Evolutionary conservation across 2,113 vertebrate species (phyloP).

Genomic region (Atherinomorus stipes): DNA sequence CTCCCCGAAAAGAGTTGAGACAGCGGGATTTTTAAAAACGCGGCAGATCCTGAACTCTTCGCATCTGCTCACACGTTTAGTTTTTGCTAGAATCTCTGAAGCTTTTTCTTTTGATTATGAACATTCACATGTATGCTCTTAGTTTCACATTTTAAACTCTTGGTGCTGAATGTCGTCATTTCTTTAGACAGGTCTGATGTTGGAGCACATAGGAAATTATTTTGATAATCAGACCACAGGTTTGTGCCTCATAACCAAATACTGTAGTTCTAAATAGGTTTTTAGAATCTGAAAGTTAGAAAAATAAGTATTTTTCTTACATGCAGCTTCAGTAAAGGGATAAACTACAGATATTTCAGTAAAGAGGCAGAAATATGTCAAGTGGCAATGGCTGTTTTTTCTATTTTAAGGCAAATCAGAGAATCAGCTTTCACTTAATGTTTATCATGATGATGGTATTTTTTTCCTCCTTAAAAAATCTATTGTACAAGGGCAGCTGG

Average conservation of each 20-base stretch:
- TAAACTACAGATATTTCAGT: neutral
- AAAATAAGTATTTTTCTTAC: neutral
- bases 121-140: too few relatives aligned
- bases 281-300: fast-evolving
- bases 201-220: neutral
- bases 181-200: too few relatives aligned
- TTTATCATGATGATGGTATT: too few relatives aligned
- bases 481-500: constrained; percentile 7
- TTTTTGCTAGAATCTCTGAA: neutral
- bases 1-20: neutral
- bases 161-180: neutral
- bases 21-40: fast-evolving
- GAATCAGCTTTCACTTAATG: neutral
- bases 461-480: neutral
- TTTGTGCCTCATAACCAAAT: neutral
- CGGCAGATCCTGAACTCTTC: neutral
- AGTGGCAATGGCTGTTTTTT: neutral
- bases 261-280: neutral
- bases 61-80: too few relatives aligned
- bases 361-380: neutral
- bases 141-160: neutral
- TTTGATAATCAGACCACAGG: neutral
- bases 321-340: neutral
- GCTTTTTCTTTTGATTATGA: neutral
- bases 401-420: neutral